phyloP scores from a whole-genome alignment of 2,113 vertebrate species.

The Eublepharis macularius region DNA sequence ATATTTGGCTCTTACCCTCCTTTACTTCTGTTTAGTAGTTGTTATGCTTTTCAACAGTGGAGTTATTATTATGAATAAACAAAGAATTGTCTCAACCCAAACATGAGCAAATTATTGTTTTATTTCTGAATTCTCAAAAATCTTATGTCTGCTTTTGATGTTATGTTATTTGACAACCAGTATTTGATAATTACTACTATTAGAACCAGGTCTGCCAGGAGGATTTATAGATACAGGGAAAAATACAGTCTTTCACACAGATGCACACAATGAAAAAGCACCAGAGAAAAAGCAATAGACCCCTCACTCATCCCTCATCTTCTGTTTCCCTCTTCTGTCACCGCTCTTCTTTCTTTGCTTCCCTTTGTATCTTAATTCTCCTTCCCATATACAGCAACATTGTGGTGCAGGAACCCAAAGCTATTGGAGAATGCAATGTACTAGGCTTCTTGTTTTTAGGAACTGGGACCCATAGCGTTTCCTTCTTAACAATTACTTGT shows the following conservation, averaged over 20 bases:
- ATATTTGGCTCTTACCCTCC: accelerated
- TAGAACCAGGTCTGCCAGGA: not conserved
- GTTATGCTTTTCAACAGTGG: not conserved
- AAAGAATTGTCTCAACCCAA: not conserved
- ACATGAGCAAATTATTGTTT: not conserved
- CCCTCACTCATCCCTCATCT: not conserved
- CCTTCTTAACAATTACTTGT: too few species aligned
- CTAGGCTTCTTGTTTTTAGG: not conserved
- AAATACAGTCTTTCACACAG: not conserved
- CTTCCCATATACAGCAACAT: not conserved
- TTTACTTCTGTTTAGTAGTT: not conserved
- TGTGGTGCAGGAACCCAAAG: not conserved
- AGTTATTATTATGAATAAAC: not conserved
- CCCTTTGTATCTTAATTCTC: not conserved
- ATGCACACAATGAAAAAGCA: not conserved
- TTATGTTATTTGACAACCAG: not conserved
- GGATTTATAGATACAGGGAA: not conserved
- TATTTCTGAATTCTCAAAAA: not conserved
- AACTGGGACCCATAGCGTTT: not conserved
- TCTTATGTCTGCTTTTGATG: not conserved
- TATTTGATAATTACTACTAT: not conserved
- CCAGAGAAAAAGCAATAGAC: not conserved
- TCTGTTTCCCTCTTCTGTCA: not conserved
- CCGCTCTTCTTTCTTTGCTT: not conserved
- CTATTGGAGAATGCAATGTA: not conserved